Evolutionary conservation across 2,113 vertebrate species (phyloP), one percentile per base, ranked within the genome.

Genomic region (Microcebus murinus): DNA sequence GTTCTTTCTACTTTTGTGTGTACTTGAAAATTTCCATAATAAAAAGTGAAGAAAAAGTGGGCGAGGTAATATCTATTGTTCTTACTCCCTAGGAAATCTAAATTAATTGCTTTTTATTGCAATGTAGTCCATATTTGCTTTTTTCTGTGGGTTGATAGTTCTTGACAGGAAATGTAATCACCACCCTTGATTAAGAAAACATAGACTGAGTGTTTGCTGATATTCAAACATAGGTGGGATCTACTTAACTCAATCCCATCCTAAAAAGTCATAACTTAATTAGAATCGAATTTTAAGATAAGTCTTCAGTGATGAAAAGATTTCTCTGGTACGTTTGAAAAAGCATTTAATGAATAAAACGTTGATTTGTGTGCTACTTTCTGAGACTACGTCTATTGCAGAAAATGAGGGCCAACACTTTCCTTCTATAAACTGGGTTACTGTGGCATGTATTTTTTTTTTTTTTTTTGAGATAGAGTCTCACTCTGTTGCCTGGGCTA

Each of bases 41-140:
- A 98, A 97, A 97, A 96, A 95, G 45, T 96, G 90, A 94, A 96
- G 82, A 82, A 97, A 96, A 93, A 84, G 94, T 96, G 90, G 65
- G 79, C 1, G 73, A 96, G 42, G 79, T 96, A 91, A 95, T 96
- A 74, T 74, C 87, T 91, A 84, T 96, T 97, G 83, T 96, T 96
- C 84, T 96, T 89, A 71, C 63, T 87, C 42, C 82, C 74, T 91
- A 96, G 81, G 96, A 93, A 94, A 79, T 93, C 77, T 83, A 91
- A 96, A 93, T 88, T 92, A 91, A 94, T 95, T 91, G 25, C 83
- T 92, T 93, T 91, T 97, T 80, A 91, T 93, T 80, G n/a, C 48
- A 74, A 89, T 85, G 57, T 93, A 61, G 93, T 88, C 79, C 90
- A 80, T 76, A 87, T 94, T 96, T 97, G 34, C 57, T 93, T 93